phyloP scores from a whole-genome alignment of 2,113 vertebrate species.

The Brachyhypopomus occidentalis region DNA sequence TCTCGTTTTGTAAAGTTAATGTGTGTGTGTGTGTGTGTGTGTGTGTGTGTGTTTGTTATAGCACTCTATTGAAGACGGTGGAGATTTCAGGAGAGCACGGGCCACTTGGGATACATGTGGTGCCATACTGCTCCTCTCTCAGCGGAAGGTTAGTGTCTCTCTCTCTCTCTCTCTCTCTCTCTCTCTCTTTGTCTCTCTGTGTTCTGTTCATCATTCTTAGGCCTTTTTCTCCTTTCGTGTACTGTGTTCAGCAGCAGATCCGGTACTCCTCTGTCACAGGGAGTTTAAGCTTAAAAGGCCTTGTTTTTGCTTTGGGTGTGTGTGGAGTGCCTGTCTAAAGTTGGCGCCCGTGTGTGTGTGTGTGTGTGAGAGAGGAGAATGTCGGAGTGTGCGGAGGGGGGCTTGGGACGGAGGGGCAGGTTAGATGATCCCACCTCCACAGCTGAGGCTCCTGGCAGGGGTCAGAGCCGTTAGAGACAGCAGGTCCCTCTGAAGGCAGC shows the following conservation, averaged over 20 bases:
- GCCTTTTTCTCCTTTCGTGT: not conserved
- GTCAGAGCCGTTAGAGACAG: conserved; percentile 24
- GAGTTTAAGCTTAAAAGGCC: too few species aligned
- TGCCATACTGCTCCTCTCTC: conserved; percentile 93
- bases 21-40: conserved; percentile 57
- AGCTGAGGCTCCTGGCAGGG: not conserved
- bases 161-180: not conserved
- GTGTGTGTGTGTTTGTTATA: conserved; percentile 58
- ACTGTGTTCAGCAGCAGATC: too few species aligned
- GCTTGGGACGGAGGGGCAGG: not conserved
- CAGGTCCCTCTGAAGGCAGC: conserved; percentile 25
- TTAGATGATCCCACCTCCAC: conserved; percentile 5
- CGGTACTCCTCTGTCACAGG: too few species aligned
- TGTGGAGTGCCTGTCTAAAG: too few species aligned
- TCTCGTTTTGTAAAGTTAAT: conserved; percentile 44
- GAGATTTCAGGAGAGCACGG: conserved; percentile 92
- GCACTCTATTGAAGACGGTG: conserved; percentile 86
- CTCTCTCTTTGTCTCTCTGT: not conserved
- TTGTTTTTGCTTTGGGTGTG: too few species aligned
- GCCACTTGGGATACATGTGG: conserved; percentile 93
- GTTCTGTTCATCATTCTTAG: not conserved
- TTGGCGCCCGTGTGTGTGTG: too few species aligned
- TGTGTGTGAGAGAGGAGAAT: too few species aligned
- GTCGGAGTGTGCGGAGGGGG: too few species aligned
- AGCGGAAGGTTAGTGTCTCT: conserved; percentile 88